A percentile compares a stretch with the other conserved stretches of the same genome.
Conservation (phyloP, 2,797 vertebrate species). For the Hemitrygon akajei region DNA sequence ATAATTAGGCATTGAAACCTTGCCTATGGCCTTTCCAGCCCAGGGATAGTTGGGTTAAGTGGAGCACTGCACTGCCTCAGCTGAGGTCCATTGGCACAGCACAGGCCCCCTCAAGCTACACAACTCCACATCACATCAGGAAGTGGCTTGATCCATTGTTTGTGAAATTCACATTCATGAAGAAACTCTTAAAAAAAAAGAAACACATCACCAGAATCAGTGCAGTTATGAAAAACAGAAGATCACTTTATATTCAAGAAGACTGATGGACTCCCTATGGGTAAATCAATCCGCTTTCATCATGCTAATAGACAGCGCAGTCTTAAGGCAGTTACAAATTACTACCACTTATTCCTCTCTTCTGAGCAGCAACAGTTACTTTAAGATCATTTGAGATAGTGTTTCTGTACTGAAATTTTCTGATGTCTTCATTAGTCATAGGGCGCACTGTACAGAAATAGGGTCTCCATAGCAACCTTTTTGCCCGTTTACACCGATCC, state of each 20-base stretch:
- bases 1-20: not conserved
- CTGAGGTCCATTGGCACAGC: not conserved
- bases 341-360: constrained; percentile 8
- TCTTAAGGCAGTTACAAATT: constrained; percentile 26
- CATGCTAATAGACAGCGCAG: not conserved
- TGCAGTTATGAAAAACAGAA: not conserved
- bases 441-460: too few relatives aligned
- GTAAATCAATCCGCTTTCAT: not conserved
- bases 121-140: not conserved
- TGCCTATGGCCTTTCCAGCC: not conserved
- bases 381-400: not conserved
- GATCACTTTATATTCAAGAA: not conserved
- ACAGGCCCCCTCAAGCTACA: not conserved
- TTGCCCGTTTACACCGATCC: too few relatives aligned
- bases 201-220: not conserved
- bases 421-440: not conserved
- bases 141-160: not conserved
- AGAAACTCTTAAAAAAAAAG: not conserved
- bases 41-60: not conserved
- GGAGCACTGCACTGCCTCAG: not conserved
- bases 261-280: constrained; percentile 16
- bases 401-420: not conserved
- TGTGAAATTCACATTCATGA: not conserved
- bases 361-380: not conserved
- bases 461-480: too few relatives aligned